Percentiles rank a stretch among this genome's conserved stretches.
Conservation (phyloP, 2,888 invertebrate genomes). For the Hyalella azteca region DNA sequence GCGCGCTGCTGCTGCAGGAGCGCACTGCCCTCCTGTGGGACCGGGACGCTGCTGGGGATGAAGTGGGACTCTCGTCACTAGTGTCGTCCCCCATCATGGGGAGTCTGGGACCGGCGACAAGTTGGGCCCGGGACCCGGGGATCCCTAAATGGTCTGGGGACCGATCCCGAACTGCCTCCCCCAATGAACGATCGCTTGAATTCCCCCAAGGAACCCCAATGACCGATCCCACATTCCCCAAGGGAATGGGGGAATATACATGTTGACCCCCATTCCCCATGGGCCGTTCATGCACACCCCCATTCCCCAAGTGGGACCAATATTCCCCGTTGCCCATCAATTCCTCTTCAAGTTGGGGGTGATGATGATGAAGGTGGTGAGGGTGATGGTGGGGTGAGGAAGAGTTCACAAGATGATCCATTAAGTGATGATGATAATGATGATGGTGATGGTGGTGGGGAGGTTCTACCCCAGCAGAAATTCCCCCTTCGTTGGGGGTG, state of each 20-base stretch:
- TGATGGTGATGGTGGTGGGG: background rate
- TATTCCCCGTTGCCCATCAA: too few species aligned
- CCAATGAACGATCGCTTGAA: too few species aligned
- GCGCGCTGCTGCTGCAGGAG: background rate
- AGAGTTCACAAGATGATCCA: too few species aligned
- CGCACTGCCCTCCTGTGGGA: background rate
- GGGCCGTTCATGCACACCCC: too few species aligned
- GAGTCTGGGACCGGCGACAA: slow-evolving; percentile 32
- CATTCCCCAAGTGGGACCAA: too few species aligned
- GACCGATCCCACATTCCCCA: too few species aligned
- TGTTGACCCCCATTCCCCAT: too few species aligned
- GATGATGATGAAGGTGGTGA: background rate
- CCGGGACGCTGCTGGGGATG: background rate
- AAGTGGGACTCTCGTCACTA: slow-evolving; percentile 36
- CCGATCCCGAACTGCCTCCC: too few species aligned
- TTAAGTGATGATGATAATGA: too few species aligned
- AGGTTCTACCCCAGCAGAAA: background rate
- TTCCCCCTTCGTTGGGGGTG: background rate
- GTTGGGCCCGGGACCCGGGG: slow-evolving; percentile 49
- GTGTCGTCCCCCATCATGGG: slow-evolving; percentile 22
- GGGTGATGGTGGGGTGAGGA: background rate
- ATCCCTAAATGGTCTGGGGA: slow-evolving; percentile 58
- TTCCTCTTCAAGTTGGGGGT: background rate
- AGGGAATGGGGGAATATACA: too few species aligned
- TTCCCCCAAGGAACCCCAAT: too few species aligned